Conservation (phyloP, 2,888 invertebrate species). For the Heteromurus nitidus region DNA sequence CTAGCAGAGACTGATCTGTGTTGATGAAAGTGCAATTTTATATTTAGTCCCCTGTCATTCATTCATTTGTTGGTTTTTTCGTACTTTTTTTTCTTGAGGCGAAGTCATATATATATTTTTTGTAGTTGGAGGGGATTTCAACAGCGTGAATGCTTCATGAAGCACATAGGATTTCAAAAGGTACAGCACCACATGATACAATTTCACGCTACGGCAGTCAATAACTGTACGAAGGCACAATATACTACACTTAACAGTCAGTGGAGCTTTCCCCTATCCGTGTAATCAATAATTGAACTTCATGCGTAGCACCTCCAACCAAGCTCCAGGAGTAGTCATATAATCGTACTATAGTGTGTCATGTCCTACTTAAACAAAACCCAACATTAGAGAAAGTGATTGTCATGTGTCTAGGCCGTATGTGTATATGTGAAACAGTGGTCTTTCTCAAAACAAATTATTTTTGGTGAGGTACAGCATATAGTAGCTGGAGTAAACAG, state of each 20-base stretch:
- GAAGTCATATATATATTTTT: neutral
- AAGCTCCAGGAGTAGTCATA: constrained; percentile 17
- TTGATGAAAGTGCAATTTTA: constrained; percentile 11
- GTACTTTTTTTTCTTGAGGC: neutral
- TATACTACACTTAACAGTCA: neutral
- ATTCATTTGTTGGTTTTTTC: constrained; percentile 16
- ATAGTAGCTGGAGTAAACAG: neutral
- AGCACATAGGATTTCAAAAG: neutral
- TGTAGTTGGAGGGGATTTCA: neutral
- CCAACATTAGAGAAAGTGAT: constrained; percentile 17
- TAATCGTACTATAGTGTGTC: neutral
- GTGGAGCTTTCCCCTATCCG: constrained; percentile 1
- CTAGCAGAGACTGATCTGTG: neutral
- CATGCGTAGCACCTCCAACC: constrained; percentile 22
- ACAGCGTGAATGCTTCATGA: neutral
- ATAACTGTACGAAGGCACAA: neutral
- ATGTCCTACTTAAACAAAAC: constrained; percentile 8
- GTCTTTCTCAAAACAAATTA: neutral
- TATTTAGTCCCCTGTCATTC: constrained; percentile 9
- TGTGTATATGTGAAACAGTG: neutral
- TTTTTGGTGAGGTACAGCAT: too few relatives aligned
- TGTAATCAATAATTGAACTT: constrained; percentile 27
- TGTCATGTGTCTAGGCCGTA: too few relatives aligned
- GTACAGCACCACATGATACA: constrained; percentile 21
- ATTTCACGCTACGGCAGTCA: constrained; percentile 23